A percentile compares a stretch with the other conserved stretches of the same genome.
phyloP scores from a whole-genome alignment of 1,140 invertebrate genomes.

The Lasioglossum baleicum region DNA sequence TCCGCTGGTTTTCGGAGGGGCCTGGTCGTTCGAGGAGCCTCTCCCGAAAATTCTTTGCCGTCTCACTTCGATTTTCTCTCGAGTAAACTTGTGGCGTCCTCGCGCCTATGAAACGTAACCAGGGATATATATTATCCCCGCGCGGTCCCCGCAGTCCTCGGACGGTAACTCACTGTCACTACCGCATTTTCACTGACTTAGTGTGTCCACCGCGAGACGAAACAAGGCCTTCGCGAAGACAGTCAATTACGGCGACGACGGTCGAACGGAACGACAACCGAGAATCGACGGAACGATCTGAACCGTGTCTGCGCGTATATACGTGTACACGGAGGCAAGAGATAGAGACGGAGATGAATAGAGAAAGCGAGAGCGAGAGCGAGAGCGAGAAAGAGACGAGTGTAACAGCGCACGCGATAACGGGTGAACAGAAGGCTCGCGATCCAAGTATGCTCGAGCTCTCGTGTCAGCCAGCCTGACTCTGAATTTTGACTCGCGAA shows the following conservation, averaged over 20 bases:
- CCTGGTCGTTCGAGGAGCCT: constrained; percentile 50
- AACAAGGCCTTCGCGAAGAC: constrained; percentile 19
- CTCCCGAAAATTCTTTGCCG: constrained; percentile 3
- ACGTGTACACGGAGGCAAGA: too few species aligned
- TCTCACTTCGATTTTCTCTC: constrained; percentile 33
- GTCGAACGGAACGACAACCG: constrained; percentile 12
- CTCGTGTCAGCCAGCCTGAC: constrained; percentile 10
- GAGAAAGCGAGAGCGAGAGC: neutral
- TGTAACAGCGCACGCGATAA: neutral
- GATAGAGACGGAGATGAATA: too few species aligned
- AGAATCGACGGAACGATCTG: constrained; percentile 1
- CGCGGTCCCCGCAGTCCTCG: constrained; percentile 19
- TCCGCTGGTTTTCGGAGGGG: constrained; percentile 12
- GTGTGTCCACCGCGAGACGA: constrained; percentile 33
- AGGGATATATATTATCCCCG: neutral
- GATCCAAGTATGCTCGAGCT: constrained; percentile 2
- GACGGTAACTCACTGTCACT: constrained; percentile 55
- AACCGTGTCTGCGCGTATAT: neutral
- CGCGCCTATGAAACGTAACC: constrained; percentile 32
- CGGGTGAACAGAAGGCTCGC: neutral
- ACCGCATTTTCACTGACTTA: constrained; percentile 57
- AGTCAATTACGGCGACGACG: constrained; percentile 28
- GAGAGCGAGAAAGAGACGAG: neutral
- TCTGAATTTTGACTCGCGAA: constrained; percentile 27
- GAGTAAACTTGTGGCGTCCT: constrained; percentile 42